Conservation (phyloP, 2,888 invertebrate genomes). For the Drosophila mercatorum region DNA sequence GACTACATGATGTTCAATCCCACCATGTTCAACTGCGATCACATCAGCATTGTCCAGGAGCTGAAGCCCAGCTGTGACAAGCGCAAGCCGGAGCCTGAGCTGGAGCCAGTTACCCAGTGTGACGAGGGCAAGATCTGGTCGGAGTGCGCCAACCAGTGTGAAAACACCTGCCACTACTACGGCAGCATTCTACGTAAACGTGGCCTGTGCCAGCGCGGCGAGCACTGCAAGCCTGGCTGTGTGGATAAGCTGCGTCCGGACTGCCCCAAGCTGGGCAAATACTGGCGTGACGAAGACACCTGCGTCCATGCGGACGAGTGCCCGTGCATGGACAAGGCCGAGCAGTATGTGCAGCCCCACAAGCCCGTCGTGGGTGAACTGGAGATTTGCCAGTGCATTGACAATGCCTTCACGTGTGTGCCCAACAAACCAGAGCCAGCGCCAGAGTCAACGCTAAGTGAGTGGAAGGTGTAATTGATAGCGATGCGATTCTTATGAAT, state of each 20-base stretch:
- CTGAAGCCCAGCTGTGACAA: slow-evolving; percentile 87
- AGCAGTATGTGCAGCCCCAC: slow-evolving; percentile 90
- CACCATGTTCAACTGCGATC: slow-evolving; percentile 87
- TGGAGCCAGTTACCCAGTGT: slow-evolving; percentile 60
- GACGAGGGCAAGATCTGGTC: slow-evolving; percentile 86
- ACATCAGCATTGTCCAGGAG: slow-evolving; percentile 86
- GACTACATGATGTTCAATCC: slow-evolving; percentile 89
- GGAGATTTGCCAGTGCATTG: slow-evolving; percentile 91
- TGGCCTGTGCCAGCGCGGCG: slow-evolving; percentile 80
- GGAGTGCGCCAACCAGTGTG: slow-evolving; percentile 90
- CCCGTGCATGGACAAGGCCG: slow-evolving; percentile 89
- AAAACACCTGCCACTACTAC: slow-evolving; percentile 89
- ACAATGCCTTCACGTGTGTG: slow-evolving; percentile 89
- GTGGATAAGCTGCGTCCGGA: slow-evolving; percentile 81
- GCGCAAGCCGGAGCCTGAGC: slow-evolving; percentile 28
- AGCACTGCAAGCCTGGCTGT: slow-evolving; percentile 82
- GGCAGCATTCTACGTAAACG: slow-evolving; percentile 81
- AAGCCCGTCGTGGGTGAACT: slow-evolving; percentile 87
- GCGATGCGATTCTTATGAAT: neutral
- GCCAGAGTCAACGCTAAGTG: slow-evolving; percentile 40
- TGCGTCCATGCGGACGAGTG: slow-evolving; percentile 91
- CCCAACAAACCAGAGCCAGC: slow-evolving; percentile 60
- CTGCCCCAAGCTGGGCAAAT: slow-evolving; percentile 86
- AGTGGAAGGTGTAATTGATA: slow-evolving; percentile 8
- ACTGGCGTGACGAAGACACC: slow-evolving; percentile 89